Percentiles rank a stretch among this genome's conserved stretches.
phyloP scores from a whole-genome alignment of 2,113 vertebrate genomes.

The Notarius lentiginosus region DNA sequence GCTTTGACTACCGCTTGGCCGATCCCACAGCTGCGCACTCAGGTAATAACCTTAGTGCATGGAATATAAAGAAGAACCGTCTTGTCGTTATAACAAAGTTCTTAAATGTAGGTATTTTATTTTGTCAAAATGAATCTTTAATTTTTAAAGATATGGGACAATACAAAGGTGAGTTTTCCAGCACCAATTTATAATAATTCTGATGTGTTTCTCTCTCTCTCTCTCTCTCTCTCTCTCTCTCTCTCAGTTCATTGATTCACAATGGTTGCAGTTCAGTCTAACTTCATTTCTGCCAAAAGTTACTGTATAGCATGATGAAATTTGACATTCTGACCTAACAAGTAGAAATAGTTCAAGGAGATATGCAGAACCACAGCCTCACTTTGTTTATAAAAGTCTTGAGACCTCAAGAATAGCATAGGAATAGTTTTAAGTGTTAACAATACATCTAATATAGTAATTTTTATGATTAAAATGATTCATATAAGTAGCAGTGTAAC shows the following conservation, averaged over 20 bases:
- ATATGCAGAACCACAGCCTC: too few relatives aligned
- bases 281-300: not conserved
- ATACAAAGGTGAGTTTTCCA: not conserved
- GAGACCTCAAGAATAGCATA: too few relatives aligned
- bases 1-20: conserved; percentile 51
- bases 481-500: too few relatives aligned
- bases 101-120: not conserved
- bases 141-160: not conserved
- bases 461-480: too few relatives aligned
- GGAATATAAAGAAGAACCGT: not conserved
- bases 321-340: not conserved
- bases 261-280: not conserved
- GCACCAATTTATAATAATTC: too few relatives aligned
- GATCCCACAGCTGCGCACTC: conserved; percentile 68
- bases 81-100: not conserved
- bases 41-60: conserved; percentile 69
- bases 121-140: not conserved
- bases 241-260: not conserved
- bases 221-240: not conserved
- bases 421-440: too few relatives aligned
- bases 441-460: too few relatives aligned
- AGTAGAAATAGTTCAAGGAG: too few relatives aligned
- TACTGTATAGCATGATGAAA: not conserved
- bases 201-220: not conserved
- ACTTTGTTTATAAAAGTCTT: too few relatives aligned